A percentile compares a stretch with the other conserved stretches of the same genome.
phyloP scores from a whole-genome alignment of 2,888 invertebrate species.

The Vandiemenella viatica region DNA sequence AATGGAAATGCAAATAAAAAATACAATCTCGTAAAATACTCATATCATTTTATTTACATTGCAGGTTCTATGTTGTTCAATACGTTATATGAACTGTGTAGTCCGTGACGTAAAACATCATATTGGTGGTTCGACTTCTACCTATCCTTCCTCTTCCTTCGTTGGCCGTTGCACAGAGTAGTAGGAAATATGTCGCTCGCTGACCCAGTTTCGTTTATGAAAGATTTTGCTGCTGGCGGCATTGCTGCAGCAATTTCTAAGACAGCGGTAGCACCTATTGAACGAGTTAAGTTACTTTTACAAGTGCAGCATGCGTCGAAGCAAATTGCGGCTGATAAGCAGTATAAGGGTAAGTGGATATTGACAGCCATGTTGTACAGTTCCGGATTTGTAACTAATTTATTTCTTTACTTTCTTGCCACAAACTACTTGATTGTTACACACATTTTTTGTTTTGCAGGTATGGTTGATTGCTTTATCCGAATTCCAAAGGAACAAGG shows the following conservation, averaged over 20 bases:
- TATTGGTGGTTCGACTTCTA: too few species aligned
- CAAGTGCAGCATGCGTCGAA: constrained; percentile 35
- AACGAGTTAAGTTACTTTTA: constrained; percentile 35
- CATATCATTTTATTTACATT: too few species aligned
- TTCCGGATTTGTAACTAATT: too few species aligned
- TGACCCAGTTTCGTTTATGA: constrained; percentile 27
- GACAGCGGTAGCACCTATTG: constrained; percentile 37
- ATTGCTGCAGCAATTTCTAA: constrained; percentile 36
- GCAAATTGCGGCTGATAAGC: constrained; percentile 31
- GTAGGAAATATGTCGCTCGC: constrained; percentile 12
- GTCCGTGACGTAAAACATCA: too few species aligned
- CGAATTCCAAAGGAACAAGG: constrained; percentile 28
- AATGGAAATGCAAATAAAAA: too few species aligned
- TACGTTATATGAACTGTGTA: too few species aligned
- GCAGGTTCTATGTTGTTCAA: too few species aligned
- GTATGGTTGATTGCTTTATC: constrained; percentile 29
- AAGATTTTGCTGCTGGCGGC: constrained; percentile 33
- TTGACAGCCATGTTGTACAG: constrained; percentile 1
- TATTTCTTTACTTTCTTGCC: not conserved
- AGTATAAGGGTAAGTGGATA: constrained; percentile 31
- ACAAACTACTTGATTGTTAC: not conserved
- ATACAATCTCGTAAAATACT: too few species aligned
- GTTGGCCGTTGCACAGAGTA: not conserved
- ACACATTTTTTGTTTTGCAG: too few species aligned
- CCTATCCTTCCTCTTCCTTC: not conserved